A percentile compares a stretch with the other conserved stretches of the same genome.
Conservation (phyloP, 2,113 vertebrate species). For the Peromyscus polionotus region DNA sequence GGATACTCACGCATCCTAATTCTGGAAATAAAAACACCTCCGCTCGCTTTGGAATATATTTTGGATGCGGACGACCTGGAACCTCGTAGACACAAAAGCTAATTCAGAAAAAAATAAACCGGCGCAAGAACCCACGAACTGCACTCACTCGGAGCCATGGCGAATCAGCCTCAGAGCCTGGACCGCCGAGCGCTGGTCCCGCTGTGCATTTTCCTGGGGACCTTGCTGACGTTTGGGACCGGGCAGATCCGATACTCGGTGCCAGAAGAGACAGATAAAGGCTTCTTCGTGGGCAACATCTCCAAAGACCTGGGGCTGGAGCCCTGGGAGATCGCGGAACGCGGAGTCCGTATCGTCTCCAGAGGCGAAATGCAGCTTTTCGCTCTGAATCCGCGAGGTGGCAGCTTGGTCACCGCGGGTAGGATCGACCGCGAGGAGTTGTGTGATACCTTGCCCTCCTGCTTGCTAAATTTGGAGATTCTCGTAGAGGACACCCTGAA, state of each 20-base stretch:
- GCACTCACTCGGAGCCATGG: slow-evolving; percentile 52
- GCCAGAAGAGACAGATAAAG: slow-evolving; percentile 85
- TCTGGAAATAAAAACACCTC: slow-evolving; percentile 48
- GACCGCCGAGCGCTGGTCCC: slow-evolving; percentile 50
- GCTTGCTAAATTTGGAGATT: slow-evolving; percentile 88
- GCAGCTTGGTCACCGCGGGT: slow-evolving; percentile 78
- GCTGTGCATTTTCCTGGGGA: slow-evolving; percentile 65
- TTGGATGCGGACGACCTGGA: slow-evolving; percentile 18
- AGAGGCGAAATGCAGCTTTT: slow-evolving; percentile 78
- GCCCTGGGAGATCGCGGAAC: slow-evolving; percentile 80
- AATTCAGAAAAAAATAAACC: slow-evolving; percentile 6
- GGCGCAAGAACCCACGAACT: slow-evolving; percentile 23
- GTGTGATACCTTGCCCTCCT: slow-evolving; percentile 85
- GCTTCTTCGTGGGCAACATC: slow-evolving; percentile 88
- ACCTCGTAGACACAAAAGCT: not conserved
- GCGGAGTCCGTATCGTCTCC: slow-evolving; percentile 88
- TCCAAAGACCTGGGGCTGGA: slow-evolving; percentile 90
- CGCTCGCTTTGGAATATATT: slow-evolving; percentile 31
- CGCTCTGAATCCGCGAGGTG: slow-evolving; percentile 78
- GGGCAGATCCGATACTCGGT: slow-evolving; percentile 81
- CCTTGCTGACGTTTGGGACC: slow-evolving; percentile 45
- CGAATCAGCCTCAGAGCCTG: not conserved
- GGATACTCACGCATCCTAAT: slow-evolving; percentile 59
- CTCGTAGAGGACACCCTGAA: slow-evolving; percentile 90
- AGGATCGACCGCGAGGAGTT: slow-evolving; percentile 88